Base-by-base conservation (phyloP, 2,797 vertebrate genomes). In the Hippocampus kuda region DNA sequence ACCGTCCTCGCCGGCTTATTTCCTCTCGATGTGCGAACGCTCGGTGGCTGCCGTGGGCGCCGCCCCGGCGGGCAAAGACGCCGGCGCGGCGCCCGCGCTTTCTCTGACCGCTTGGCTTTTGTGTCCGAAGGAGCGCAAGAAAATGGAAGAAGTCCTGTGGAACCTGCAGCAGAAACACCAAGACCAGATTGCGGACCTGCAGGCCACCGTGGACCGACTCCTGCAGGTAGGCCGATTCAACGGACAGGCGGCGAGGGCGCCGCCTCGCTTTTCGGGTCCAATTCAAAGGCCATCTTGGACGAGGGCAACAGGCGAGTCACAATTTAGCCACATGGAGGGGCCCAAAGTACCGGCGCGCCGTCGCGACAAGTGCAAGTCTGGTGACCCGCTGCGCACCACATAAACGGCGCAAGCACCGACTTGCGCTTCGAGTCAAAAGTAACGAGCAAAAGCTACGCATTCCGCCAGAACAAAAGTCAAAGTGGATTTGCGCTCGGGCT, bases 141-240 rank as follows among this genome's bases (percentile, higher is more conserved):
- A 85, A 81, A 86, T 87, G 77, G 88, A 92, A 56, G 82, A 68
- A 46, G 49, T 81, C 56, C 48, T 90, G 75, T 72, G 76, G 13
- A 74, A 79, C 51, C 67, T 89, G 68, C 88, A 90, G 80, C 87
- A 81, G 66, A 91, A 84, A 72, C 88, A 92, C 41, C 72, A 87
- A 27, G 80, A 84, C 10, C 87, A 91, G 71, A 72, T 89, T 4
- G 72, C 84, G 4, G 90, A 91, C 60, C 83, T 92, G 67, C 88
- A 89, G 34, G 76, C 81, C 10, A 74, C 80, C 16, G 72, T 91
- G 72, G 86, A 90, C 27, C 77, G 79, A 67, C 83, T 91, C 60
- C 69, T 86, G 64, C 88, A 88, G 87, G 92, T 93, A 72, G 5
- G 12, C 10, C 0, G 30, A n/a, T n/a, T n/a, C n/a, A n/a, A 5